phyloP scores from a whole-genome alignment of 2,113 vertebrate genomes.

The Prochilodus magdalenae region DNA sequence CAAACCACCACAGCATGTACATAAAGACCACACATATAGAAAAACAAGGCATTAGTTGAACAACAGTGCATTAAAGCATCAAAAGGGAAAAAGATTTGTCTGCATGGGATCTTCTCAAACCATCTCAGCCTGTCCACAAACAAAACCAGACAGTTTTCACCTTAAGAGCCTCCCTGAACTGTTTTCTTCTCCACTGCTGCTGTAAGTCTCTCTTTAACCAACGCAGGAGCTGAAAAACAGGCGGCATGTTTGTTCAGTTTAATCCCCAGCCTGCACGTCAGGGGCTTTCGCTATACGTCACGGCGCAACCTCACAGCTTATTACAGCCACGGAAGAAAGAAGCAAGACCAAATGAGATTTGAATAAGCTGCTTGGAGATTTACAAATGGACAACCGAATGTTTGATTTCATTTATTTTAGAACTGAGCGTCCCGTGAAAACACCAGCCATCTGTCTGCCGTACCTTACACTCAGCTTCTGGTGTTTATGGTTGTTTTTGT shows the following conservation, averaged over 20 bases:
- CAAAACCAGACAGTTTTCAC: not conserved
- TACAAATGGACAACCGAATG: slow-evolving; percentile 68
- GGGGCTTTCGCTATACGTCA: not conserved
- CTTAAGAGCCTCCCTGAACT: not conserved
- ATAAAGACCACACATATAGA: too few relatives aligned
- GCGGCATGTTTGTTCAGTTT: slow-evolving; percentile 49
- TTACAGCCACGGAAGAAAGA: slow-evolving; percentile 59
- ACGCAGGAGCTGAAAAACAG: slow-evolving; percentile 30
- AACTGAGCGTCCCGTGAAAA: slow-evolving; percentile 60
- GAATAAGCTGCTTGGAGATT: slow-evolving; percentile 77
- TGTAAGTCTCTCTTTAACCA: not conserved
- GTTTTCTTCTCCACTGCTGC: not conserved
- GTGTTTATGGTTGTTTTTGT: too few relatives aligned
- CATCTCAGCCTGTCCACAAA: not conserved
- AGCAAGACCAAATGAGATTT: slow-evolving; percentile 72
- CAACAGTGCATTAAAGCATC: not conserved
- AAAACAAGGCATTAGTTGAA: too few relatives aligned
- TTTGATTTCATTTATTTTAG: slow-evolving; percentile 61
- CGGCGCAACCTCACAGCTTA: slow-evolving; percentile 43
- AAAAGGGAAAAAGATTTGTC: not conserved
- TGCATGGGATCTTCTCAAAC: not conserved
- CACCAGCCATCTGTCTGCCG: slow-evolving; percentile 66
- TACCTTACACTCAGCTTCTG: not conserved
- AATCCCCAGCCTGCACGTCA: slow-evolving; percentile 56
- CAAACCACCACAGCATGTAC: too few relatives aligned